Evolutionary conservation across 2,888 invertebrate species (phyloP).

Genomic region (Lomographa bimaculata): DNA sequence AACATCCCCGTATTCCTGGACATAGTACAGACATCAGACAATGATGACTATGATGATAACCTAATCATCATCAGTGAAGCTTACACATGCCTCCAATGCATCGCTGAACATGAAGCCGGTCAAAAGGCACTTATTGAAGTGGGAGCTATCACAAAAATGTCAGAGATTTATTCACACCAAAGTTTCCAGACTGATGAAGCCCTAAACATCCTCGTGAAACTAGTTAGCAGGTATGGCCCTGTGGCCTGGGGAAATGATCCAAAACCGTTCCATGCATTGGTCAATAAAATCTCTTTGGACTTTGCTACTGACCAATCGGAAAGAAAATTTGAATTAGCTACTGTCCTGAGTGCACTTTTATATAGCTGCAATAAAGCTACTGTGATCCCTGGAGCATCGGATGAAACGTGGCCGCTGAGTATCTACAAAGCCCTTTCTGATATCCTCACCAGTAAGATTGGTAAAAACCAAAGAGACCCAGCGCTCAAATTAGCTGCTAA

Average conservation of each 20-base stretch:
- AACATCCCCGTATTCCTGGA: constrained; percentile 93
- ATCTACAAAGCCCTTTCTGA: constrained; percentile 92
- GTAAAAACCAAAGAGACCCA: constrained; percentile 94
- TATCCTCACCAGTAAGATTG: constrained; percentile 93
- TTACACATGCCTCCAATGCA: constrained; percentile 91
- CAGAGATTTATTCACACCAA: constrained; percentile 93
- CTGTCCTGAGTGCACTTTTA: constrained; percentile 89
- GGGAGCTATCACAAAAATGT: constrained; percentile 91
- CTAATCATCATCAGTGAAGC: constrained; percentile 94
- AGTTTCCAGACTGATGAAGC: constrained; percentile 96
- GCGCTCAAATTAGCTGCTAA: constrained; percentile 92
- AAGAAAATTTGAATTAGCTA: constrained; percentile 94
- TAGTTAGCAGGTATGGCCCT: constrained; percentile 89
- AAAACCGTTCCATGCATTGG: constrained; percentile 90
- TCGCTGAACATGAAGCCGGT: constrained; percentile 90
- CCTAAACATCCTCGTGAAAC: constrained; percentile 89
- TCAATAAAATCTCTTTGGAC: constrained; percentile 92
- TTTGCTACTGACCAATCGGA: constrained; percentile 95
- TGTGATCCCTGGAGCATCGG: constrained; percentile 85
- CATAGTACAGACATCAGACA: constrained; percentile 92
- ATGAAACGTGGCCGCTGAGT: constrained; percentile 92
- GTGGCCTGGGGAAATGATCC: constrained; percentile 91
- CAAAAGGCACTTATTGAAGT: constrained; percentile 90
- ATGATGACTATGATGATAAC: constrained; percentile 93
- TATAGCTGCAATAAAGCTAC: constrained; percentile 88